A percentile compares a stretch with the other conserved stretches of the same genome.
Evolutionary conservation across 2,113 vertebrate genomes (phyloP).

Genomic region (Crotalus helleri): DNA sequence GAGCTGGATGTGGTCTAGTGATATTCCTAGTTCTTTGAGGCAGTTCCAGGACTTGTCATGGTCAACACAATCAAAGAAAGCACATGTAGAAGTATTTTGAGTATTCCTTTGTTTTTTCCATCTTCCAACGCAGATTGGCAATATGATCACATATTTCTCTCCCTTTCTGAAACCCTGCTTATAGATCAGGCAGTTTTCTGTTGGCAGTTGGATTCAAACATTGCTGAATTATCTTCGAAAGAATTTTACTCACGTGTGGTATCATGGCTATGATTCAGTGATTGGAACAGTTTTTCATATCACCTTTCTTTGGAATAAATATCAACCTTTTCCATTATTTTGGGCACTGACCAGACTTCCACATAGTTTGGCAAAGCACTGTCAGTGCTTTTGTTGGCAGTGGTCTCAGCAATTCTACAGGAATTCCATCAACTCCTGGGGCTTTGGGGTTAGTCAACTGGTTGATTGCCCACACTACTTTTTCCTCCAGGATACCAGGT

Average conservation of each 20-base stretch:
- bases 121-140: neutral
- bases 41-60: neutral
- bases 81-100: neutral
- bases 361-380: neutral
- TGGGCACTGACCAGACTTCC: neutral
- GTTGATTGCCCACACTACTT: neutral
- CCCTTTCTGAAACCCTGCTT: neutral
- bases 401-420: neutral
- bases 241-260: neutral
- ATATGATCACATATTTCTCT: neutral
- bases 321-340: neutral
- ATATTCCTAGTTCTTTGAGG: neutral
- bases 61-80: neutral
- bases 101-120: neutral
- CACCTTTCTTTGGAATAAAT: neutral
- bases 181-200: neutral
- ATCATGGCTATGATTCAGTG: neutral
- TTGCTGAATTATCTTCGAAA: neutral
- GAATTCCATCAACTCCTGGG: too few species aligned
- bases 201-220: neutral
- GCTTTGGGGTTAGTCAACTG: neutral
- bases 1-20: neutral
- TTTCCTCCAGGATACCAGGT: neutral
- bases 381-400: neutral
- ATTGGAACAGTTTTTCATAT: neutral